Base-by-base conservation (phyloP, 2,888 invertebrate genomes). In the Dolomedes plantarius region DNA sequence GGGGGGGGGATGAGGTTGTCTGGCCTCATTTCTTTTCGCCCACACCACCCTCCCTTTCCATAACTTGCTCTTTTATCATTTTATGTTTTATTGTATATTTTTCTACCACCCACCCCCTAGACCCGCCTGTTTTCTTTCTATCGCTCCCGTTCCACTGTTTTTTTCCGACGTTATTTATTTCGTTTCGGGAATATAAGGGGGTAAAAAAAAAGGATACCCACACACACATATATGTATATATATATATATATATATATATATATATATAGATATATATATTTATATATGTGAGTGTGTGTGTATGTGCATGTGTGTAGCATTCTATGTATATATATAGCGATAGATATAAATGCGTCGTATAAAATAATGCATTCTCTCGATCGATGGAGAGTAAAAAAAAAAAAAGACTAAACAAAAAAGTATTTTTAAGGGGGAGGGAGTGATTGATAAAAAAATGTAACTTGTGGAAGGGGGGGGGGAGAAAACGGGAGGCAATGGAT, bases 31-130 rank as follows among this genome's bases (percentile, higher is more conserved):
- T 78, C 85, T 86, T 78, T 85, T 50, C 69, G 74, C 77, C 28
- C 32, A 62, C 68, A 71, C 67, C 32, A 77, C 72, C 39, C 73
- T 36, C 41, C 39, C 50, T 64, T 23, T 32, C 56, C 78, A 71
- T 79, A 86, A 86, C 85, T 86, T 78, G 73, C 85, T 86, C 78
- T 86, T 86, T 86, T 86, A 86, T 86, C 86, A 86, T 86, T 86
- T 80, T 86, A 79, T 86, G 86, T 86, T 86, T 86, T 86, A 86
- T 86, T 86, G 86, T 86, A 80, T 86, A 77, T 86, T 79, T 77
- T 72, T 32, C 19, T 32, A 39, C 28, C 62, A 5, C 13, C 62
- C 13, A 28, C 65, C 16, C 27, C 29, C 31, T 16, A 13, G 31
- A 13, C 23, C 7, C 56, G 23, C 27, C 50, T 68, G 31, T 36